phyloP scores from a whole-genome alignment of 2,888 invertebrate species.

The Disparrhopalites patrizii region DNA sequence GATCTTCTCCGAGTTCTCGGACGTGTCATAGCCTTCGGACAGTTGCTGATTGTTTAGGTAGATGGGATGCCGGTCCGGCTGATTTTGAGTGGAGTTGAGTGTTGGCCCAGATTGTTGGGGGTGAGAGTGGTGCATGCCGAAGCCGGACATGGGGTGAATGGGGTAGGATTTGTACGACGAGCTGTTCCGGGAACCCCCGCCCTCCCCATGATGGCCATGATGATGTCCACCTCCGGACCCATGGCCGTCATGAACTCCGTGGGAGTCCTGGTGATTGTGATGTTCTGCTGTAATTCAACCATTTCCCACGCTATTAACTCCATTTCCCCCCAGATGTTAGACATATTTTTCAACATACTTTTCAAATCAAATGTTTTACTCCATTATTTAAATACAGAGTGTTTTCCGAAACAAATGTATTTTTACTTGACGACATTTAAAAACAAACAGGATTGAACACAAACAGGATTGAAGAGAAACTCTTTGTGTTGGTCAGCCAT shows the following conservation, averaged over 20 bases:
- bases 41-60: slow-evolving; percentile 20
- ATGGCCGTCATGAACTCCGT: not conserved
- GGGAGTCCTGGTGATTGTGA: slow-evolving; percentile 8
- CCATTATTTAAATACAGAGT: too few relatives aligned
- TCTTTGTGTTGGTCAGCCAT: too few relatives aligned
- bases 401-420: too few relatives aligned
- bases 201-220: not conserved
- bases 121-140: slow-evolving; percentile 6
- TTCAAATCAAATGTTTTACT: too few relatives aligned
- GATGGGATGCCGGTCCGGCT: slow-evolving; percentile 21
- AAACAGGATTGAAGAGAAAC: too few relatives aligned
- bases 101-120: not conserved
- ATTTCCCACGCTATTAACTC: too few relatives aligned
- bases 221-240: not conserved
- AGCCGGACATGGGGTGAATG: slow-evolving; percentile 26
- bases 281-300: slow-evolving; percentile 16
- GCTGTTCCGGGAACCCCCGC: slow-evolving; percentile 15
- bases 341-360: too few relatives aligned
- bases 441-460: not conserved
- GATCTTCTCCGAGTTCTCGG: not conserved
- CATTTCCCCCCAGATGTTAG: too few relatives aligned
- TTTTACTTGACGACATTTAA: too few relatives aligned
- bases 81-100: slow-evolving; percentile 19
- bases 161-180: slow-evolving; percentile 21
- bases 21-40: not conserved